Conservation (phyloP, 2,888 invertebrate species). For the Lasius platythorax region DNA sequence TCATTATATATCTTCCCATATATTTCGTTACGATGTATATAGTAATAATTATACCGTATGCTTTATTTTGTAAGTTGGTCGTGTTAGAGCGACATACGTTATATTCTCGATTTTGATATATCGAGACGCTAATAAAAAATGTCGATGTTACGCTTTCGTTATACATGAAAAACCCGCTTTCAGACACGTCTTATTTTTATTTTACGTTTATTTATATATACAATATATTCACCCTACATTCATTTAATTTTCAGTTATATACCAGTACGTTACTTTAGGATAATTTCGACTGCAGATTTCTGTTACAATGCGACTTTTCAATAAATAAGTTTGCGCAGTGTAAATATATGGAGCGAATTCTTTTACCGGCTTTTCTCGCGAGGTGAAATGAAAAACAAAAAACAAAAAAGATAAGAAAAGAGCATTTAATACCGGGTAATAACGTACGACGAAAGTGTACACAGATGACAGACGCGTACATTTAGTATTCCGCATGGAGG, state of each 20-base stretch:
- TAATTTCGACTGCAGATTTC: slow-evolving; percentile 25
- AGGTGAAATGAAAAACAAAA: neutral
- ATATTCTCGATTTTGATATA: slow-evolving; percentile 11
- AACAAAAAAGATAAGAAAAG: neutral
- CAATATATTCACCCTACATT: neutral
- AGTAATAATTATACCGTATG: slow-evolving; percentile 38
- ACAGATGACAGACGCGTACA: slow-evolving; percentile 33
- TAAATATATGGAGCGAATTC: neutral
- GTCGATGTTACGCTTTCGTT: slow-evolving; percentile 50
- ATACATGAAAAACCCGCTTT: slow-evolving; percentile 35
- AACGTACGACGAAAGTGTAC: slow-evolving; percentile 43
- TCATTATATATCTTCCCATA: slow-evolving; percentile 17
- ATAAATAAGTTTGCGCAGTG: slow-evolving; percentile 11
- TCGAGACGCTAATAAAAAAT: slow-evolving; percentile 39
- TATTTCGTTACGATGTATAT: slow-evolving; percentile 13
- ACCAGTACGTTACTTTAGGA: neutral
- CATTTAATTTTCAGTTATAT: neutral
- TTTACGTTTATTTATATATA: slow-evolving; percentile 2
- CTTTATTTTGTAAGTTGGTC: slow-evolving; percentile 53
- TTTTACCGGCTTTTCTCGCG: neutral
- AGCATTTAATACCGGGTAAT: slow-evolving; percentile 37
- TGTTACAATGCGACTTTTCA: slow-evolving; percentile 3
- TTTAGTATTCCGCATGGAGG: slow-evolving; percentile 24
- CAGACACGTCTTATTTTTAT: slow-evolving; percentile 7
- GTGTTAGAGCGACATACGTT: slow-evolving; percentile 20